These are phyloP conservation scores for Drosophila falleni DNA, from an alignment of 2,888 invertebrate genomes.

Conservation along the genomic window DNA sequence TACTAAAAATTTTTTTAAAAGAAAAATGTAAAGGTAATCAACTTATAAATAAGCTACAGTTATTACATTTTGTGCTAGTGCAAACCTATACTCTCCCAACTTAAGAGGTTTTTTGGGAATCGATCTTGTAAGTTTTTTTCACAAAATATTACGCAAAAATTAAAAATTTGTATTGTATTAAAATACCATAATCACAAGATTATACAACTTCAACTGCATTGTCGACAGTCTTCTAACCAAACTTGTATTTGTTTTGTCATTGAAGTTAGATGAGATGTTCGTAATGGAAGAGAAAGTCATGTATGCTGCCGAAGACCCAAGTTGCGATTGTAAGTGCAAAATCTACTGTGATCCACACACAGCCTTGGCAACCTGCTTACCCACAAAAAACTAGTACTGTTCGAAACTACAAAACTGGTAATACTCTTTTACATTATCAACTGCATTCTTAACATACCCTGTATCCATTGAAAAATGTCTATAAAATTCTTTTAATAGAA, in stretches of 20 bases:
- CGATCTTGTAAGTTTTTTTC: no score
- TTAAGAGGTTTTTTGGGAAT: no score
- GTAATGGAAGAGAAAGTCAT: no score
- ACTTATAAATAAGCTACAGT: no score
- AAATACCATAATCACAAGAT: background rate
- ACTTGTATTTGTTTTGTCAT: background rate
- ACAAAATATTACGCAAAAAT: no score
- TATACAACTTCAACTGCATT: background rate
- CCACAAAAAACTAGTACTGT: background rate
- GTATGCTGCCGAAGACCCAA: no score
- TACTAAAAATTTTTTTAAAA: no score
- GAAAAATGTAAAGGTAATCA: no score
- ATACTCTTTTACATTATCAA: slow-evolving; percentile 3
- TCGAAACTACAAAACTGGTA: slow-evolving; percentile 14
- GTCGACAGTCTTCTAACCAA: background rate
- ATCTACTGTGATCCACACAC: background rate
- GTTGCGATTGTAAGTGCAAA: no score
- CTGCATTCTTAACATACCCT: background rate
- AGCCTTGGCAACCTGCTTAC: background rate
- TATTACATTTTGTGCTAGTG: no score
- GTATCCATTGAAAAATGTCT: background rate
- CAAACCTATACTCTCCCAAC: no score
- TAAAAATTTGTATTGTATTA: no score
- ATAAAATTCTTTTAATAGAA: background rate
- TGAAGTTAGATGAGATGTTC: background rate